A percentile compares a stretch with the other conserved stretches of the same genome.
phyloP scores from a whole-genome alignment of 2,888 invertebrate genomes.

The Atethmia centrago region DNA sequence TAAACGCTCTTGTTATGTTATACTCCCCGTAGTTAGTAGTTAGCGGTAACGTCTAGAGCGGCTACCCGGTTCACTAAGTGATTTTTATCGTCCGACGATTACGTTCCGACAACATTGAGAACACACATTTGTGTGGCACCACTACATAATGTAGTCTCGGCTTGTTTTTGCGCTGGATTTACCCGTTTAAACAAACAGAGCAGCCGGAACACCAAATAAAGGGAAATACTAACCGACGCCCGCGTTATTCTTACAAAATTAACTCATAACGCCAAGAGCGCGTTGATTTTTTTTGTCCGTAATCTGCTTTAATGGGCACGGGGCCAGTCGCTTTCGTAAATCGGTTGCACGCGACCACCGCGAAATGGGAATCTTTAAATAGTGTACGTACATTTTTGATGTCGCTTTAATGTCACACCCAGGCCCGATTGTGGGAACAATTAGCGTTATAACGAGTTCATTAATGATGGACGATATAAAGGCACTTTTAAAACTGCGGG shows the following conservation, averaged over 20 bases:
- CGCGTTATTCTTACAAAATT: constrained; percentile 90
- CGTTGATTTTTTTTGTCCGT: constrained; percentile 87
- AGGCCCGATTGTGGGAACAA: constrained; percentile 85
- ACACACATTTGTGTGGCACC: constrained; percentile 83
- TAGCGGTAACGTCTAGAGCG: constrained; percentile 79
- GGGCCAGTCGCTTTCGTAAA: constrained; percentile 88
- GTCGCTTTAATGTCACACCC: constrained; percentile 85
- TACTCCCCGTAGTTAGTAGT: constrained; percentile 75
- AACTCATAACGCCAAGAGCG: constrained; percentile 90
- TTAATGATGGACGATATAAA: constrained; percentile 75
- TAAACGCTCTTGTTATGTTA: constrained; percentile 75
- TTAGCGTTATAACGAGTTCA: constrained; percentile 88
- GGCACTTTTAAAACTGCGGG: constrained; percentile 64
- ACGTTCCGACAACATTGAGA: constrained; percentile 81
- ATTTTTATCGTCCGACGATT: constrained; percentile 87
- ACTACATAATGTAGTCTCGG: constrained; percentile 80
- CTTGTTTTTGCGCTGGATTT: constrained; percentile 87
- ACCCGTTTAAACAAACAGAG: constrained; percentile 88
- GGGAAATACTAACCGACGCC: constrained; percentile 85
- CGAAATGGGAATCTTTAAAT: constrained; percentile 89
- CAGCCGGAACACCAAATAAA: constrained; percentile 88
- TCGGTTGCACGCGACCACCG: constrained; percentile 86
- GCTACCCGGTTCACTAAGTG: constrained; percentile 83
- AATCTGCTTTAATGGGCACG: constrained; percentile 90
- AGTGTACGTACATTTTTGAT: constrained; percentile 88